These are phyloP conservation scores for Dromiciops gliroides DNA, from an alignment of 2,113 vertebrate species.

Conservation along the genomic window DNA sequence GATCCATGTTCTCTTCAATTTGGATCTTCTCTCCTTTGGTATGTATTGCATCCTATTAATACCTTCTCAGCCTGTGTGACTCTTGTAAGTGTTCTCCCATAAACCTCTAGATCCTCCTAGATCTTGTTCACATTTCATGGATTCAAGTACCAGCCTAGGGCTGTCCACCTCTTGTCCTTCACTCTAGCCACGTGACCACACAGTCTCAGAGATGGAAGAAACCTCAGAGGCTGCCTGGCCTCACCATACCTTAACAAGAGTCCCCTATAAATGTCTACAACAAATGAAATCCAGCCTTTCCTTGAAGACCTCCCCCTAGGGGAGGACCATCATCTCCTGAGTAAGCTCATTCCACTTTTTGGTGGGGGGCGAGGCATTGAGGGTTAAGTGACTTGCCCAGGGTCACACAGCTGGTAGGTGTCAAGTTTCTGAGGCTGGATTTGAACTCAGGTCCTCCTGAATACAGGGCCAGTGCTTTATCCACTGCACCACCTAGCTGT, in stretches of 20 bases:
- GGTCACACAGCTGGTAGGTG: too few species aligned
- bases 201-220: background rate
- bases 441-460: too few species aligned
- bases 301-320: too few species aligned
- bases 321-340: too few species aligned
- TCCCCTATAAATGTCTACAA: background rate
- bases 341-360: too few species aligned
- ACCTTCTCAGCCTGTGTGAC: background rate
- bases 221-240: background rate
- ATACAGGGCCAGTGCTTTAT: too few species aligned
- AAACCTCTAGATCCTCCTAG: background rate
- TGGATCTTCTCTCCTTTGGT: background rate
- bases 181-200: background rate
- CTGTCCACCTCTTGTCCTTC: background rate
- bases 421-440: too few species aligned
- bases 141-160: background rate
- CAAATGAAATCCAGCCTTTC: background rate
- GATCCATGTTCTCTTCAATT: background rate
- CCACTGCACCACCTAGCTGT: too few species aligned
- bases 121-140: background rate
- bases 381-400: too few species aligned
- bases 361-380: too few species aligned
- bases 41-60: background rate
- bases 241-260: background rate
- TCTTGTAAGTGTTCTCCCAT: background rate